Base-by-base conservation (phyloP, 1,140 invertebrate genomes). In the Dysdera silvatica region DNA sequence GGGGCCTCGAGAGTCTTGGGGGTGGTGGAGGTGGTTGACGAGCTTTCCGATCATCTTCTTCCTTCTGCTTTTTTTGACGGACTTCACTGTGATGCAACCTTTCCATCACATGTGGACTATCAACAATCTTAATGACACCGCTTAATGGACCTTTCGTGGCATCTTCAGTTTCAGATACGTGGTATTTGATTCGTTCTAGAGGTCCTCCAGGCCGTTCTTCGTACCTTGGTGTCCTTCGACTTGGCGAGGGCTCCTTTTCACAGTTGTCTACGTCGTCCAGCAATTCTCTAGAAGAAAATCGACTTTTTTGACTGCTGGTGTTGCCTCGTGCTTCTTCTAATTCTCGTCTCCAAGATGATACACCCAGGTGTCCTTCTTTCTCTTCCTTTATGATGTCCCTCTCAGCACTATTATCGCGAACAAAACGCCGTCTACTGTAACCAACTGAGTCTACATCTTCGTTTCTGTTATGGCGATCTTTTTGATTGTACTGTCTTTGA, bases 81-180 rank as follows among this genome's bases (percentile, higher is more conserved):
- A 82, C 83, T 66, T 91, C 89, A 56, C 65, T 71, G 35, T 72
- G 61, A 69, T 91, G 84, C 54, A 94, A 80, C 51, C 90, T 85
- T 74, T 89, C 88, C 82, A 94, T 91, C 0, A 93, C 88, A 40
- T 89, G 80, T 0, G 89, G 87, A 40, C 88, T 92, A 73, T 95
- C 91, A 24, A 84, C 84, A 4, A 93, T 77, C n/a, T 88, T 80
- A 53, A 88, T 88, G 71, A 94, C 91, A 5, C 91, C 91, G 73
- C 88, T 92, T 0, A 95, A 79, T 2, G 91, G 90, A 6, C 91
- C 91, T 56, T 86, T 80, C 2, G 88, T 85, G 1, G 88, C 89
- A 72, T 93, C 90, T 76, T 95, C 90, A 3, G 89, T 92, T 72
- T 93, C 91, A n/a, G 90, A 76, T 0, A 93, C 87, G 52, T 32